Evolutionary conservation across 1,140 invertebrate genomes (phyloP), one percentile per base, ranked within the genome.

Genomic region (Globodera rostochiensis): DNA sequence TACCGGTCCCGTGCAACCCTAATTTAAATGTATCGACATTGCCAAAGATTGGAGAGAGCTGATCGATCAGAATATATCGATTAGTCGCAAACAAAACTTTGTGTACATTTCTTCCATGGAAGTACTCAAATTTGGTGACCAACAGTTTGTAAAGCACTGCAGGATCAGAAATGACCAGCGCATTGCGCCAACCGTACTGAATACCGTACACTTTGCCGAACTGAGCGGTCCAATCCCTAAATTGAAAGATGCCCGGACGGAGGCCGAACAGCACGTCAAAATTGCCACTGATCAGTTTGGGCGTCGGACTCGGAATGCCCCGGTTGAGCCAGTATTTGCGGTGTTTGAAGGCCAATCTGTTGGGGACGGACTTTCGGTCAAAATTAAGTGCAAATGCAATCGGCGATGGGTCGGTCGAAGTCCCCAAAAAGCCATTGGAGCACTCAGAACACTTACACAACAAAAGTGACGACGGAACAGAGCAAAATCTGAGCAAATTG

Each of bases 181-280:
- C 6, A 50, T 67, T 67, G 19, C 46, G n/a, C 57, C 60, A 83
- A 3, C 81, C 81, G 36, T 78, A 49, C 46, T 84, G 84, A 60
- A 85, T 67, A 45, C 74, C 83, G 57, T 84, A 83, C 60, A 85
- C 70, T 15, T 79, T 84, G 67, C 82, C 82, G 81, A 45, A 83
- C 81, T 85, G 84, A 46, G 70, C 66, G 19, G 80, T 83, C 82
- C 82, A 83, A 21, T 82, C 11, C 9, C 19, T 3, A 11, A 82
- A 67, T 64, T 82, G 79, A 21, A 82, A 47, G 15, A 74, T 6
- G 19, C 6, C 19, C 46, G 82, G 66, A 46, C 53, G 15, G 36
- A 15, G n/a, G 67, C 36, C n/a, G 69, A 50, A 66, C 50, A 82
- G 36, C 21, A 15, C 13, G 25, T 45, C 60, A 7, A 82, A 15